Base-by-base conservation (phyloP, 2,888 invertebrate genomes). In the Torymus texanus region DNA sequence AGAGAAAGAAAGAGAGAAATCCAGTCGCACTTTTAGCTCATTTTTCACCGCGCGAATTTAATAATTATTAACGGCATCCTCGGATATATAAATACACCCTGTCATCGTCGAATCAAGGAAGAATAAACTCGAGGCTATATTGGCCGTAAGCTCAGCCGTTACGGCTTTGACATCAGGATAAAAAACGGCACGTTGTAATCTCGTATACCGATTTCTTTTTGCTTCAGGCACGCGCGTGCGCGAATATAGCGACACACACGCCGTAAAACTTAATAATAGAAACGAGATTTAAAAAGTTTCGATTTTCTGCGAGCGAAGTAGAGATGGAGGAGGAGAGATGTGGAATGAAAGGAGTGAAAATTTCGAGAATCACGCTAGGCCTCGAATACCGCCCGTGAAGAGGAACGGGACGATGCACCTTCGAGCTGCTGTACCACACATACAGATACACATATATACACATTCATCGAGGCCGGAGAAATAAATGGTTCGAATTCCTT, bases 361-460 rank as follows among this genome's bases (percentile, higher is more conserved):
- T 76, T 73, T 74, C 51, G 18, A 76, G 73, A 73, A 80, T 80
- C 77, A 63, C 73, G 73, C 73, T 77, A 59, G 58, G 58, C n/a
- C 8, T 62, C 55, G 66, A 59, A 75, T 21, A 59, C 75, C 67
- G 75, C 66, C 75, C 51, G 66, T 59, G 75, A 75, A 63, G 66
- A 67, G 24, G 4, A 24, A 59, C 16, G 8, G 21, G 59, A 51
- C 61, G 21, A 14, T 72, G 61, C 62, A n/a, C 72, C 53, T 55
- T 13, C 16, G n/a, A 50, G 18, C 16, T 68, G 29, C 51, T 59
- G 51, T 21, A 51, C 21, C 71, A 71, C 50, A 61, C 55, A 51
- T 59, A 21, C 21, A 51, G 41, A 21, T 51, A 5, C 2, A 50
- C 12, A 29, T 13, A 12, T 0, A 12, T 0, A 18, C 14, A 12